These are phyloP conservation scores for Phalacrocorax pelagicus DNA, from an alignment of 2,113 vertebrate genomes.

Conservation along the genomic window DNA sequence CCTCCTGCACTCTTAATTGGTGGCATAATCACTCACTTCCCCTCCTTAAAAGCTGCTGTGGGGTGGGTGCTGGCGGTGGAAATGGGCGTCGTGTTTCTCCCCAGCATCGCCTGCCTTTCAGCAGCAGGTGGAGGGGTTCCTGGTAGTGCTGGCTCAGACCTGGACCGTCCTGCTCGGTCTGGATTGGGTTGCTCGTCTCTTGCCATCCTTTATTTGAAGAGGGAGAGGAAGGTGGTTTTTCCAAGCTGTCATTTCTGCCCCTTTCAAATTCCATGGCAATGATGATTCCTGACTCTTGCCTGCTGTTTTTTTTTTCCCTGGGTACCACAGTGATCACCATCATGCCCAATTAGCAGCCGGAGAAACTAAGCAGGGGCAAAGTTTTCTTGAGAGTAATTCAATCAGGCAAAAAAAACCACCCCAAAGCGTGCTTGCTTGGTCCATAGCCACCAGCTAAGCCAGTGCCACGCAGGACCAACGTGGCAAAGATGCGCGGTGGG, in stretches of 20 bases:
- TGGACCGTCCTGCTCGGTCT: neutral
- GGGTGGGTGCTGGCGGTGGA: neutral
- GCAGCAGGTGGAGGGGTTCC: neutral
- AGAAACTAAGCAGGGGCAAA: neutral
- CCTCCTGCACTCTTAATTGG: neutral
- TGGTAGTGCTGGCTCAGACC: neutral
- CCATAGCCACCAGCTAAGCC: neutral
- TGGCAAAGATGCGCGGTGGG: neutral
- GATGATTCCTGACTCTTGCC: neutral
- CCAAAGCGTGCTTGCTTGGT: neutral
- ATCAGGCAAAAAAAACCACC: neutral
- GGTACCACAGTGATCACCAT: neutral
- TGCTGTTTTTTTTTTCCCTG: neutral
- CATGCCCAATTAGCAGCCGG: neutral
- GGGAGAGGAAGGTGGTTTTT: neutral
- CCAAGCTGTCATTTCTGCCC: neutral
- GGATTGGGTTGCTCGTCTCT: neutral
- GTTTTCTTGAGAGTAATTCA: neutral
- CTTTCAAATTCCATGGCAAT: neutral
- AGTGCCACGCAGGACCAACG: neutral
- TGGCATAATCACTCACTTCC: constrained; percentile 21
- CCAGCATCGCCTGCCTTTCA: neutral
- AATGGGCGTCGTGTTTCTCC: neutral
- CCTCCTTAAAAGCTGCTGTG: neutral
- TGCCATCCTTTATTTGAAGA: neutral